Percentiles rank a stretch among this genome's conserved stretches.
Conservation (phyloP, 2,888 invertebrate genomes). For the Elgonia sp. region DNA sequence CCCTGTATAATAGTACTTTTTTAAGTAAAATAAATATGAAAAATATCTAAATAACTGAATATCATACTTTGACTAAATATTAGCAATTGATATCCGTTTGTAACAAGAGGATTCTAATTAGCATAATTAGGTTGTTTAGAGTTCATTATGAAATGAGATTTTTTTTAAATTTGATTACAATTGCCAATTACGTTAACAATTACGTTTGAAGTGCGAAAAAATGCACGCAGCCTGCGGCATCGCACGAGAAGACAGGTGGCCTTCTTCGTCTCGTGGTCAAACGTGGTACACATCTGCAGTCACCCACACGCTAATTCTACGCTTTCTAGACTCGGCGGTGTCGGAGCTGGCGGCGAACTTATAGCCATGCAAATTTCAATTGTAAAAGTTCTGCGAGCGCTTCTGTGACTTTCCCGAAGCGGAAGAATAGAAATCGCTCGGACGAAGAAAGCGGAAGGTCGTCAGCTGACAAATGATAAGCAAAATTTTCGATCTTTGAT, state of each 20-base stretch:
- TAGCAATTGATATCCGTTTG: not conserved
- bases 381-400: slow-evolving; percentile 51
- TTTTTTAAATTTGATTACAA: slow-evolving; percentile 35
- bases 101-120: not conserved
- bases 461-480: slow-evolving; percentile 60
- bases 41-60: no score
- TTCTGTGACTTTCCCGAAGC: slow-evolving; percentile 62
- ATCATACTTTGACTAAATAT: no score
- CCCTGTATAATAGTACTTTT: no score
- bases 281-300: slow-evolving; percentile 57
- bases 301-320: slow-evolving; percentile 65
- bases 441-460: slow-evolving; percentile 68
- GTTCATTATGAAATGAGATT: not conserved
- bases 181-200: slow-evolving; percentile 28
- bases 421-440: slow-evolving; percentile 66
- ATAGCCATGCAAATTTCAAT: slow-evolving; percentile 59
- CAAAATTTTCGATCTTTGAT: slow-evolving; percentile 42
- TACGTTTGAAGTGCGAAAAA: slow-evolving; percentile 43
- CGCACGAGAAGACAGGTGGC: slow-evolving; percentile 56
- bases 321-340: slow-evolving; percentile 63
- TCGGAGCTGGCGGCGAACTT: slow-evolving; percentile 28
- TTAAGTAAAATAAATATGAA: no score
- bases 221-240: slow-evolving; percentile 33
- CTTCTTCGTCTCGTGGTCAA: slow-evolving; percentile 62
- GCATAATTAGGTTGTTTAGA: no score